A percentile compares a stretch with the other conserved stretches of the same genome.
phyloP scores from a whole-genome alignment of 1,140 invertebrate genomes.

The Trichomalopsis sarcophagae region DNA sequence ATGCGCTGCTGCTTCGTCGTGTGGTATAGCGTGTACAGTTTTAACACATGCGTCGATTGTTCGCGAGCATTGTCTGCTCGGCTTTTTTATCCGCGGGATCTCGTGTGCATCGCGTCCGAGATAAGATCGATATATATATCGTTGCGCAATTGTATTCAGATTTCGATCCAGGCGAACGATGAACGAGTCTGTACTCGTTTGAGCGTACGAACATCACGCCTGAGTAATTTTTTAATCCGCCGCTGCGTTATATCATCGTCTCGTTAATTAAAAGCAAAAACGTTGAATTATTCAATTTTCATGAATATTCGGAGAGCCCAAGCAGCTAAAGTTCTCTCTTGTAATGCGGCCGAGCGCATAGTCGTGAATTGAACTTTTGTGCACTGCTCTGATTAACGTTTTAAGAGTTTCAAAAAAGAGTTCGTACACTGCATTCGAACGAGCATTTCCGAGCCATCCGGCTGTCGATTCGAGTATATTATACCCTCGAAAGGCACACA shows the following conservation, averaged over 20 bases:
- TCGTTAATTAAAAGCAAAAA: background rate
- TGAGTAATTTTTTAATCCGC: too few species aligned
- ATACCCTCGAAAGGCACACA: background rate
- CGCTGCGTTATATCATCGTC: too few species aligned
- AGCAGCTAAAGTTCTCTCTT: too few species aligned
- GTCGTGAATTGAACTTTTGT: too few species aligned
- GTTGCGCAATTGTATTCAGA: background rate
- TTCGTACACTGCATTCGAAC: too few species aligned
- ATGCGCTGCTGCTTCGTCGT: background rate
- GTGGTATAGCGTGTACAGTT: background rate
- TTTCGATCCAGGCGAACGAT: too few species aligned
- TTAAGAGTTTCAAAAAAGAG: too few species aligned
- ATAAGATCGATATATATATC: background rate
- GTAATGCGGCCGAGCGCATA: too few species aligned
- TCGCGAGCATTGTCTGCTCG: conserved; percentile 8
- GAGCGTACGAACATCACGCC: too few species aligned
- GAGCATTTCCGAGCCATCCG: background rate
- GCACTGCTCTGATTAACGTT: too few species aligned
- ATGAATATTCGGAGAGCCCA: background rate
- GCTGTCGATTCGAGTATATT: background rate
- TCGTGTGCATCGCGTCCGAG: background rate
- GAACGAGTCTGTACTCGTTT: too few species aligned
- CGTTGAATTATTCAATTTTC: background rate
- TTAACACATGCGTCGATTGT: conserved; percentile 12
- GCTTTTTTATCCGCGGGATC: background rate